phyloP scores from a whole-genome alignment of 1,140 invertebrate genomes.

The Aleiodes sp. region DNA sequence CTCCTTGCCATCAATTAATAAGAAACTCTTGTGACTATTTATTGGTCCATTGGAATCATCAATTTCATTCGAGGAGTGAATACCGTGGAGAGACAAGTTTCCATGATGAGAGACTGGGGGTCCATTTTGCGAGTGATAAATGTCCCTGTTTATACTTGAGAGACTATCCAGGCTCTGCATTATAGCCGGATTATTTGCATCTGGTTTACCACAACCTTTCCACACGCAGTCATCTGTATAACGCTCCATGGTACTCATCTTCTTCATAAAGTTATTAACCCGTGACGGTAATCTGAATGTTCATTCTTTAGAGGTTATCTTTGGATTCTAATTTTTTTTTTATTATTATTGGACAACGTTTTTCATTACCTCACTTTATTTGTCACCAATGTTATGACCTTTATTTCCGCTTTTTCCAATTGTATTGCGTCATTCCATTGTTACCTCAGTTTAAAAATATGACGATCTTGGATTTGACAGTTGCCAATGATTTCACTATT shows the following conservation, averaged over 20 bases:
- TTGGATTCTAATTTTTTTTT: not conserved
- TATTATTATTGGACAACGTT: not conserved
- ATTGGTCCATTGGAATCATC: conserved; percentile 23
- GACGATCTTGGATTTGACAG: not conserved
- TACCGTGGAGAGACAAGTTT: conserved; percentile 32
- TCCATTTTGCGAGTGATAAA: conserved; percentile 20
- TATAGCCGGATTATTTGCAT: conserved; percentile 45
- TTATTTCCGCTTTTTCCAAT: too few species aligned
- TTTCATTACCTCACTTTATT: too few species aligned
- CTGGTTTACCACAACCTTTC: conserved; percentile 19
- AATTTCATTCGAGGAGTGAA: conserved; percentile 15
- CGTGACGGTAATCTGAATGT: not conserved
- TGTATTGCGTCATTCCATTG: not conserved
- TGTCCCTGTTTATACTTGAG: conserved; percentile 43
- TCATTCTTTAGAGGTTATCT: not conserved
- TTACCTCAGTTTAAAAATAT: too few species aligned
- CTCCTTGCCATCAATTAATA: conserved; percentile 69
- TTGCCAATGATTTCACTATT: not conserved
- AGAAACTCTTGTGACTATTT: conserved; percentile 58
- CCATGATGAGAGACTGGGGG: conserved; percentile 23
- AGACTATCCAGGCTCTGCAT: conserved; percentile 54
- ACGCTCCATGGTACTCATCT: conserved; percentile 32
- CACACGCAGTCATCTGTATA: conserved; percentile 1
- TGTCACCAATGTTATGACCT: too few species aligned
- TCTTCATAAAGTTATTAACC: not conserved